phyloP scores from a whole-genome alignment of 1,140 invertebrate genomes.

The Macrotrachela quadricornifera region DNA sequence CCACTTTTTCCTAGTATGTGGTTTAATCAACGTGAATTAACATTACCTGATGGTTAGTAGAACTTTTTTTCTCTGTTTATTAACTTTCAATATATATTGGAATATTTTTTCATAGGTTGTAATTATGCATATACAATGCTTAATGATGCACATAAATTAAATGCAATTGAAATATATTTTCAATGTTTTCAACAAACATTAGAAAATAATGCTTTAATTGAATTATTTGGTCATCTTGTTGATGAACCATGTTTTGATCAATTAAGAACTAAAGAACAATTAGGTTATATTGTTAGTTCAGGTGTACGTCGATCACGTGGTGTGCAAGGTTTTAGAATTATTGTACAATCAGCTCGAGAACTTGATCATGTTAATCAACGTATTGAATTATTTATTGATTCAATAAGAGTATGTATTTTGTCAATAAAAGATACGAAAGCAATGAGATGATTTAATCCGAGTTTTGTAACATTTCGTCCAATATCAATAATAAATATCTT shows the following conservation, averaged over 20 bases:
- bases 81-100: no score
- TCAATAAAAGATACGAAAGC: constrained; percentile 1
- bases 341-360: constrained; percentile 68
- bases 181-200: constrained; percentile 61
- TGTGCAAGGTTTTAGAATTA: constrained; percentile 58
- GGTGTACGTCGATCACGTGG: constrained; percentile 55
- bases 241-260: constrained; percentile 72
- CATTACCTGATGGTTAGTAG: no score
- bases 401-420: constrained; percentile 35
- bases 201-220: constrained; percentile 54
- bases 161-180: constrained; percentile 63
- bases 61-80: no score
- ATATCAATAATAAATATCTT: no score
- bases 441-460: neutral
- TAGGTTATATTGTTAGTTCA: constrained; percentile 81
- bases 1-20: no score
- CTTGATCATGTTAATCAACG: constrained; percentile 58
- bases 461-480: no score
- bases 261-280: constrained; percentile 67
- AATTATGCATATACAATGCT: constrained; percentile 39
- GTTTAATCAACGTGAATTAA: no score
- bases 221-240: constrained; percentile 66
- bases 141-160: constrained; percentile 62
- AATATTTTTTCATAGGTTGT: constrained; percentile 35
- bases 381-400: constrained; percentile 64